Percentiles rank a stretch among this genome's conserved stretches.
These are phyloP conservation scores for Microtus oregoni DNA, from an alignment of 2,113 vertebrate genomes.

Conservation along the genomic window DNA sequence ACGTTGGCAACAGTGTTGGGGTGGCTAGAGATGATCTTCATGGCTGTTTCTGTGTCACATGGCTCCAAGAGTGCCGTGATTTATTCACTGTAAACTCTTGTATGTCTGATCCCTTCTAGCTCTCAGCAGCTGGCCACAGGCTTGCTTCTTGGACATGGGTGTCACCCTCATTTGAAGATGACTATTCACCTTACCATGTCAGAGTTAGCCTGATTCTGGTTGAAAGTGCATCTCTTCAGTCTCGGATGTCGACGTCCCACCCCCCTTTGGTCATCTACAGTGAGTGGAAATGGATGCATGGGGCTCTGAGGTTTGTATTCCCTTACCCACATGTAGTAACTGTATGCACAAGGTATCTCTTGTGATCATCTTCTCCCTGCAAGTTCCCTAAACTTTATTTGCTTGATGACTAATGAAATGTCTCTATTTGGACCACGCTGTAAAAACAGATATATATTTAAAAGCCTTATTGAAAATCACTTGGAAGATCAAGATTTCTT, in stretches of 20 bases:
- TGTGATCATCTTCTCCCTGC: background rate
- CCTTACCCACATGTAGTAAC: background rate
- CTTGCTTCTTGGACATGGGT: background rate
- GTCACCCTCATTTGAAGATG: background rate
- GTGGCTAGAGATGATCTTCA: background rate
- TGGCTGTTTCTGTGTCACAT: background rate
- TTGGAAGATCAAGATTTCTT: slow-evolving; percentile 59
- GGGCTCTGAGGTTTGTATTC: background rate
- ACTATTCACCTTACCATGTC: background rate
- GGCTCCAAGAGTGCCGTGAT: background rate
- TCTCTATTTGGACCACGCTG: slow-evolving; percentile 61
- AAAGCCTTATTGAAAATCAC: slow-evolving; percentile 79
- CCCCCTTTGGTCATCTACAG: no score
- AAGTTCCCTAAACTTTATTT: slow-evolving; percentile 64
- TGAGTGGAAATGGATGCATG: background rate
- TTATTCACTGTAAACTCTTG: background rate
- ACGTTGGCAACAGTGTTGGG: background rate
- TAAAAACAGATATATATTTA: slow-evolving; percentile 71
- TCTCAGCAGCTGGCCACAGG: background rate
- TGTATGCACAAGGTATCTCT: background rate
- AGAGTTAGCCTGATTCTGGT: background rate
- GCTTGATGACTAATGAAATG: slow-evolving; percentile 58
- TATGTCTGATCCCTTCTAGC: background rate
- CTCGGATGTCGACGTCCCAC: background rate
- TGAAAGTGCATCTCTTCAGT: background rate